Conservation (phyloP, 2,888 invertebrate genomes). For the Nemoura dubitans region DNA sequence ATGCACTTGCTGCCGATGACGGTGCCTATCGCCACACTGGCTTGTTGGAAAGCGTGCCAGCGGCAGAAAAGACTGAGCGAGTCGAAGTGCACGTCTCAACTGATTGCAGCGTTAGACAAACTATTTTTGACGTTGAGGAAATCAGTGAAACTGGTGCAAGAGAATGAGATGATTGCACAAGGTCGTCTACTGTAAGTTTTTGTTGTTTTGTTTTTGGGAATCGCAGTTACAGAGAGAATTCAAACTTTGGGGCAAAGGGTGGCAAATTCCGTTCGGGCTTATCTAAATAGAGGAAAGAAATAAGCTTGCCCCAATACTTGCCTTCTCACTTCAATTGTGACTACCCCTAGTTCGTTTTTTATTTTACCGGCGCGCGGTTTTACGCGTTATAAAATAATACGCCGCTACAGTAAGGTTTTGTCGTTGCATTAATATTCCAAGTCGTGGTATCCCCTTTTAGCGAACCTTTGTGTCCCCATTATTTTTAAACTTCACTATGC, state of each 20-base stretch:
- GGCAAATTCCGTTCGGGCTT: no score
- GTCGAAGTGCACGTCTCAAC: not conserved
- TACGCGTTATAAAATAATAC: no score
- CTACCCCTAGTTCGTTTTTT: not conserved
- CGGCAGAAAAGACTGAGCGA: not conserved
- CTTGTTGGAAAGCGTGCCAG: not conserved
- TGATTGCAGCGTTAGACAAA: not conserved
- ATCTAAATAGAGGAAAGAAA: no score
- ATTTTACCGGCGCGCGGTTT: not conserved
- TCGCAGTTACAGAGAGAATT: no score
- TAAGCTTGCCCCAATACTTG: no score
- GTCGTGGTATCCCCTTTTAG: not conserved
- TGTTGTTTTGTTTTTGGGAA: not conserved
- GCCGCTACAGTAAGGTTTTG: not conserved
- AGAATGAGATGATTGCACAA: not conserved
- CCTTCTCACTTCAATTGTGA: no score
- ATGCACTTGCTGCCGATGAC: not conserved
- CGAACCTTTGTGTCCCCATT: not conserved
- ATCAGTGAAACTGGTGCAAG: not conserved
- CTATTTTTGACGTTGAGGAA: not conserved
- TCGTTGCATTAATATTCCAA: not conserved
- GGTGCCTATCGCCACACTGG: not conserved
- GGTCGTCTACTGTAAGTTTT: not conserved
- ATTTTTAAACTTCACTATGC: not conserved
- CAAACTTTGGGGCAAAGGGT: no score